A percentile compares a stretch with the other conserved stretches of the same genome.
phyloP scores from a whole-genome alignment of 37 sponge, comb jelly and placozoan species.

The Axinella damicornis region DNA sequence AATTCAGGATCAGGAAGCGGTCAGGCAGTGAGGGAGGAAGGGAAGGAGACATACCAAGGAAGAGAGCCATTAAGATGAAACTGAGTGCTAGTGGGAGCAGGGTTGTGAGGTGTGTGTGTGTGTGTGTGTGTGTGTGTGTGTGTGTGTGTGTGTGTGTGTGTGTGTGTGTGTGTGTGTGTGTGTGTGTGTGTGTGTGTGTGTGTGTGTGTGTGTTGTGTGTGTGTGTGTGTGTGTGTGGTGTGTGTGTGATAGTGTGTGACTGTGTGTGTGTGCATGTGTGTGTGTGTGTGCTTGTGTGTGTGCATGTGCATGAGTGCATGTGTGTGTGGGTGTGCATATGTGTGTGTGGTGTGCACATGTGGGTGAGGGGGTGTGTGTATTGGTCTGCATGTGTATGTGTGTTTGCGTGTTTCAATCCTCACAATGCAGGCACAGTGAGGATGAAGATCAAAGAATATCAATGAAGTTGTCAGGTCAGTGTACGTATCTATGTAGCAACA shows the following conservation, averaged over 20 bases:
- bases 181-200: too few species aligned
- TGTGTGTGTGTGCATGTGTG: too few species aligned
- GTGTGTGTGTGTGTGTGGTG: too few species aligned
- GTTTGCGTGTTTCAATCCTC: not conserved
- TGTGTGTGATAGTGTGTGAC: too few species aligned
- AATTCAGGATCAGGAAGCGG: too few species aligned
- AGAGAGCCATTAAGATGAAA: not conserved
- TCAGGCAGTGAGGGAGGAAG: too few species aligned
- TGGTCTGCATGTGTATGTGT: too few species aligned
- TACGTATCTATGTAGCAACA: too few species aligned
- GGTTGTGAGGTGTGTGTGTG: not conserved
- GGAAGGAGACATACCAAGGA: too few species aligned
- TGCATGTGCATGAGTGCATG: conserved; percentile 16
- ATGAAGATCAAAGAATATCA: not conserved
- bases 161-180: not conserved
- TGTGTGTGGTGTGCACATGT: conserved; percentile 12
- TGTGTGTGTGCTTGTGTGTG: not conserved
- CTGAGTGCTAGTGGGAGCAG: not conserved
- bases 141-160: conserved; percentile 27
- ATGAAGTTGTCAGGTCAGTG: not conserved
- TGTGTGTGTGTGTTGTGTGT: too few species aligned
- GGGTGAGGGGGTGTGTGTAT: too few species aligned
- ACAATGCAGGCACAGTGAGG: not conserved
- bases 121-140: conserved; percentile 1
- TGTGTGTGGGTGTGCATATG: conserved; percentile 25